Conservation (phyloP, 2,888 invertebrate genomes). For the Crematogaster levior region DNA sequence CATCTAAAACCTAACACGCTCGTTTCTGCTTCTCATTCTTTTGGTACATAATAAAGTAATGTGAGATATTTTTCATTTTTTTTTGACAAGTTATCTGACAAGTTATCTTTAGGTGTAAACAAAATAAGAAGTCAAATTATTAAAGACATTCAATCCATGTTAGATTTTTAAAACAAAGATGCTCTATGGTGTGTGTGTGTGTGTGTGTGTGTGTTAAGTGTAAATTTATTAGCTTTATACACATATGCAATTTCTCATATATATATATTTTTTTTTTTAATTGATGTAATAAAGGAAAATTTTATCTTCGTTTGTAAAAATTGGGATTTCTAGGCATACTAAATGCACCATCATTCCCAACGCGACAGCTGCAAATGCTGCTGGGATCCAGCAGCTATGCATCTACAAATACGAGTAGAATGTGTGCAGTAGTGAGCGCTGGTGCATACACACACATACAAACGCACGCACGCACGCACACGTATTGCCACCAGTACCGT, state of each 20-base stretch:
- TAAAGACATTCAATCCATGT: not conserved
- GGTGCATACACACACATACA: not conserved
- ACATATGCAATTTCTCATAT: not conserved
- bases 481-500: constrained; percentile 65
- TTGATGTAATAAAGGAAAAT: not conserved
- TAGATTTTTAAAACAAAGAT: not conserved
- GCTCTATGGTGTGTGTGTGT: too few species aligned
- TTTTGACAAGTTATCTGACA: not conserved
- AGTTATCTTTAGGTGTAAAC: not conserved
- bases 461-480: constrained; percentile 27
- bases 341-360: constrained; percentile 42
- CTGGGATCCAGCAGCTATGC: not conserved
- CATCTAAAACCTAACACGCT: constrained; percentile 39
- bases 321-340: not conserved
- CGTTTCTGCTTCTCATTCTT: not conserved
- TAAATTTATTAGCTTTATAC: not conserved
- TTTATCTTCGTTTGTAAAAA: constrained; percentile 1
- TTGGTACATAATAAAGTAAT: not conserved
- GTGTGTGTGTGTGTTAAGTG: too few species aligned
- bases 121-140: not conserved
- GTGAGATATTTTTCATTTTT: not conserved
- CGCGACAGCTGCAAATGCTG: constrained; percentile 67
- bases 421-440: not conserved
- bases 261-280: not conserved
- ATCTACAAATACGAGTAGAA: constrained; percentile 29